A percentile compares a stretch with the other conserved stretches of the same genome.
These are phyloP conservation scores for Macroramphosus scolopax DNA, from an alignment of 2,797 vertebrate species.

Conservation along the genomic window DNA sequence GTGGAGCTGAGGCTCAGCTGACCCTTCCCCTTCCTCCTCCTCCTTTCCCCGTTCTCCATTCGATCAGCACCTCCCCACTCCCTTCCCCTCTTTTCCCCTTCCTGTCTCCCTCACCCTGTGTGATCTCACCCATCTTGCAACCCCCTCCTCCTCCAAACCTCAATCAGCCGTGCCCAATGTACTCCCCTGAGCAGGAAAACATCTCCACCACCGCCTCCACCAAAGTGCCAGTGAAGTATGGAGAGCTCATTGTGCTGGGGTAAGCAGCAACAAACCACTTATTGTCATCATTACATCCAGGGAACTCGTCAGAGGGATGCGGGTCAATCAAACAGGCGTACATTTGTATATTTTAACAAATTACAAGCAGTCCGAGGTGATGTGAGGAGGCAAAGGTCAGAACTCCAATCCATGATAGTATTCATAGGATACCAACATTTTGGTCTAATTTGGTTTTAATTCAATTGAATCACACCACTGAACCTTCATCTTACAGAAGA, in stretches of 20 bases:
- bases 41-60: slow-evolving; percentile 50
- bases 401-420: too few species aligned
- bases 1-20: slow-evolving; percentile 78
- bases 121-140: slow-evolving; percentile 29
- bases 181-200: slow-evolving; percentile 99
- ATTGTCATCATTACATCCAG: neutral
- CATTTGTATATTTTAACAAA: neutral
- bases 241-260: slow-evolving; percentile 98
- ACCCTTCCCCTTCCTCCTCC: slow-evolving; percentile 69
- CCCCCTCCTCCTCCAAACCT: slow-evolving; percentile 33
- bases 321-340: neutral
- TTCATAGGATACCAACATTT: too few species aligned
- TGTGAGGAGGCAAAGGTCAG: too few species aligned
- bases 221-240: slow-evolving; percentile 99
- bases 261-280: slow-evolving; percentile 70
- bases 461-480: too few species aligned
- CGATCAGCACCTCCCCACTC: slow-evolving; percentile 37
- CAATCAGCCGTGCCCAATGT: slow-evolving; percentile 85
- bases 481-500: too few species aligned
- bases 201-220: slow-evolving; percentile 90
- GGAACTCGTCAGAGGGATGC: too few species aligned
- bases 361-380: neutral
- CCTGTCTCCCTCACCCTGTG: slow-evolving; percentile 40
- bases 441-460: too few species aligned
- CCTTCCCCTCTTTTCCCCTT: slow-evolving; percentile 36